Conservation (phyloP, 2,888 invertebrate genomes). For the Synergus umbraculus region DNA sequence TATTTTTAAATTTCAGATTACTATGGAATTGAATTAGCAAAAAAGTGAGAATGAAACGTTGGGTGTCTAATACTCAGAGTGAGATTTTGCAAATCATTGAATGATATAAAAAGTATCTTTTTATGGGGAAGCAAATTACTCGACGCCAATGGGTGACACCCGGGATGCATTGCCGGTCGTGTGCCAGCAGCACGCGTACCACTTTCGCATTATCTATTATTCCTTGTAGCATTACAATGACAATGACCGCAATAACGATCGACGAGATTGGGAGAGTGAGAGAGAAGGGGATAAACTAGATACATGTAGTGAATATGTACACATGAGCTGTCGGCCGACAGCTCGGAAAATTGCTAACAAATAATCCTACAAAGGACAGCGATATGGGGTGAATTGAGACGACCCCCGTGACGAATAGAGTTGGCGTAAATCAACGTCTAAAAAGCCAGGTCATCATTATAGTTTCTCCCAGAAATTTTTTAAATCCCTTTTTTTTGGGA, state of each 20-base stretch:
- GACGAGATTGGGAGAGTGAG: constrained; percentile 53
- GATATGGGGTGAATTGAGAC: constrained; percentile 18
- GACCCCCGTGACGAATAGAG: neutral
- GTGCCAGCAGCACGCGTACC: constrained; percentile 61
- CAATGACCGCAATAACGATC: constrained; percentile 74
- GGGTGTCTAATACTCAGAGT: neutral
- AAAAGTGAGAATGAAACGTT: neutral
- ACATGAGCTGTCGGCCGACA: constrained; percentile 63
- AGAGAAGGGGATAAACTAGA: constrained; percentile 31
- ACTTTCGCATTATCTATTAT: constrained; percentile 67
- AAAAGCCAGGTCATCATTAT: neutral
- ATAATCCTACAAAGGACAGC: constrained; percentile 64
- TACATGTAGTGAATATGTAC: constrained; percentile 44
- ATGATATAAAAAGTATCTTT: neutral
- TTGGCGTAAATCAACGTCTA: constrained; percentile 19
- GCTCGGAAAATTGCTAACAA: constrained; percentile 77
- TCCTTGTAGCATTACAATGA: constrained; percentile 70
- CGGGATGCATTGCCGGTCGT: constrained; percentile 64
- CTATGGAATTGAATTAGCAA: neutral
- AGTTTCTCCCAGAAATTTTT: neutral
- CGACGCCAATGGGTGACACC: constrained; percentile 48
- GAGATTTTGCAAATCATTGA: constrained; percentile 3
- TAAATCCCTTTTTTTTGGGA: neutral
- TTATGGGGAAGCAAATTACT: constrained; percentile 15
- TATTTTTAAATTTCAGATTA: too few relatives aligned